Evolutionary conservation across 2,113 vertebrate species (phyloP), one percentile per base, ranked within the genome.

Genomic region (Brachypodius melanocephalos): DNA sequence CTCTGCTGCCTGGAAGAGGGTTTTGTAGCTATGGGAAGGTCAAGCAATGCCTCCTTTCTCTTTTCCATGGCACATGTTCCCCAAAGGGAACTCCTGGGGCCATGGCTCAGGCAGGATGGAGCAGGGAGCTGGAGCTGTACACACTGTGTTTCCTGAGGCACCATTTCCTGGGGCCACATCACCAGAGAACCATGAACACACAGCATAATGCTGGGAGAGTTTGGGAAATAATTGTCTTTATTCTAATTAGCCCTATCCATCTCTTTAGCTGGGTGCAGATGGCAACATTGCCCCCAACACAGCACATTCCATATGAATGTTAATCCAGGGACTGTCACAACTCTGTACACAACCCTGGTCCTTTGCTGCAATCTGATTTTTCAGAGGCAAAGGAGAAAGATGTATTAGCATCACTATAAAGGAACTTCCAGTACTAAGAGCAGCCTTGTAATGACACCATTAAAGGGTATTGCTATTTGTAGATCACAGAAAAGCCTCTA

Each of bases 401-500:
- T 51, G 49, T 40, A 88, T 69, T 71, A 88, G 69, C 85, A 93
- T 80, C 67, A 74, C 82, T 76, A 58, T 67, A 93, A 93, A 91
- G 52, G 79, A 86, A 90, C 85, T 94, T 88, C 51, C 69, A 85
- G 83, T 91, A 52, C 76, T 68, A 81, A 95, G 75, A 94, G 85
- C 93, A 86, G 79, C 68, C 72, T 92, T 78, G 69, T 91, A 95
- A 95, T 92, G 85, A 93, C 79, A 86, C 68, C 52, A 68, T 94
- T 96, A 91, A 93, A 81, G 65, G 61, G 91, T 90, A 90, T 12
- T 93, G 93, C 90, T 96, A 93, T 92, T 91, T 95, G 93, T 85
- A 91, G 95, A 95, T 80, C 90, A 93, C 58, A 91, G 94, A 91
- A 95, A 91, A 93, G 79, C 85, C 79, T 94, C 96, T 96, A 96